Evolutionary conservation across 2,113 vertebrate genomes (phyloP).

Genomic region (Nestor notabilis): DNA sequence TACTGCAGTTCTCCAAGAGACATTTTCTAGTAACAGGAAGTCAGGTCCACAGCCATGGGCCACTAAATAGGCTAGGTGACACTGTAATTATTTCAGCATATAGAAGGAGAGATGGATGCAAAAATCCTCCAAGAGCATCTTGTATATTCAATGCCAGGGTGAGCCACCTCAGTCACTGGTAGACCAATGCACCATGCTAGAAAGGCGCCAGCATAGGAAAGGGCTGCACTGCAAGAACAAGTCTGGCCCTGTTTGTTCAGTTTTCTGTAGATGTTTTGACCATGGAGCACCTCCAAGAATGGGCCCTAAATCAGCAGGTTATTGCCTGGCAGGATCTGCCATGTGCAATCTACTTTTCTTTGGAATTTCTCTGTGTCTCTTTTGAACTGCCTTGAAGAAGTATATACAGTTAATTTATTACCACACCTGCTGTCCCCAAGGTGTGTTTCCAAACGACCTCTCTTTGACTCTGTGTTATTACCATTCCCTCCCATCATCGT

Average conservation of each 20-base stretch:
- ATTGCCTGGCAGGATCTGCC: background rate
- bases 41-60: background rate
- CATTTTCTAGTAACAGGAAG: background rate
- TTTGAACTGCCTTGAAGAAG: background rate
- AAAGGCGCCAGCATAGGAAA: background rate
- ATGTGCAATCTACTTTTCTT: background rate
- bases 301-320: slow-evolving; percentile 2
- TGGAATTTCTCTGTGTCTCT: background rate
- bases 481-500: background rate
- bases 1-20: background rate
- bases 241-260: background rate
- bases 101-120: background rate
- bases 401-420: slow-evolving; percentile 18
- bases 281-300: background rate
- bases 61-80: background rate
- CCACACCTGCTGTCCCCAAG: slow-evolving; percentile 15
- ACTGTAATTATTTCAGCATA: background rate
- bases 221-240: background rate
- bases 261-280: background rate
- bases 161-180: too few species aligned
- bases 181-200: background rate
- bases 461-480: background rate
- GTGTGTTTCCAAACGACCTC: slow-evolving; percentile 23
- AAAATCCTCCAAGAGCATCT: background rate
- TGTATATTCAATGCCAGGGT: background rate